Base-by-base conservation (phyloP, 2,797 vertebrate species). In the Nannoperca australis region DNA sequence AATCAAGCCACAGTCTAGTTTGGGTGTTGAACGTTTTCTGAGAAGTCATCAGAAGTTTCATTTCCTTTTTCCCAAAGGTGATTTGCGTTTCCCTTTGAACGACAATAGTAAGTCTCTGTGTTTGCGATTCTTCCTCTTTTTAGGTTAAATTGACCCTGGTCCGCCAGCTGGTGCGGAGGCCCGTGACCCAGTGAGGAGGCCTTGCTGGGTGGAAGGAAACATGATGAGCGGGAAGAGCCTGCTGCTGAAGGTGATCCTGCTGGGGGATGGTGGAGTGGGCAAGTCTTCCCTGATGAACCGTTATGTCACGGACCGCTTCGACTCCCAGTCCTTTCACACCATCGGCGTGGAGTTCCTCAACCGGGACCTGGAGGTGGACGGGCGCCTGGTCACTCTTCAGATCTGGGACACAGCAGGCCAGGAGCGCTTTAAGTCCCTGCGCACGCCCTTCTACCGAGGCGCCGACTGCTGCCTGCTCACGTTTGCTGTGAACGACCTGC, bases 261-360 rank as follows among this genome's bases (percentile, higher is more conserved):
- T 99, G 17, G 98, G 98, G 65, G 98, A 99, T n/a, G 98, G 98
- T 59, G 98, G 98, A 27, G 98, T 99, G 70, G 98, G 98, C 72
- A 99, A 99, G 88, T 99, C 97, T 85, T 99, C 98, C 12, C 94
- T 99, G 76, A 99, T 99, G 98, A 99, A 99, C 92, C 98, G 98
- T n/a, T 99, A 99, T 3, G 98, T 99, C 86, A 98, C 97, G 5
- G 97, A 99, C 94, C 97, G 97, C 68, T 99, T 99, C 42, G 98
- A 99, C 95, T 97, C 97, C 0, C 98, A 99, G 93, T 98, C 98
- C 9, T 99, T 99, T 92, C 98, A 99, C 93, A 99, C 98, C 0
- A 99, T 99, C 0, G 98, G 98, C 1, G 98, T 99, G 70, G 98
- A 99, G 93, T 99, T 99, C 93, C 94, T 99, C 62, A 99, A 99